These are phyloP conservation scores for Numenius arquata DNA, from an alignment of 2,113 vertebrate genomes.

Conservation along the genomic window DNA sequence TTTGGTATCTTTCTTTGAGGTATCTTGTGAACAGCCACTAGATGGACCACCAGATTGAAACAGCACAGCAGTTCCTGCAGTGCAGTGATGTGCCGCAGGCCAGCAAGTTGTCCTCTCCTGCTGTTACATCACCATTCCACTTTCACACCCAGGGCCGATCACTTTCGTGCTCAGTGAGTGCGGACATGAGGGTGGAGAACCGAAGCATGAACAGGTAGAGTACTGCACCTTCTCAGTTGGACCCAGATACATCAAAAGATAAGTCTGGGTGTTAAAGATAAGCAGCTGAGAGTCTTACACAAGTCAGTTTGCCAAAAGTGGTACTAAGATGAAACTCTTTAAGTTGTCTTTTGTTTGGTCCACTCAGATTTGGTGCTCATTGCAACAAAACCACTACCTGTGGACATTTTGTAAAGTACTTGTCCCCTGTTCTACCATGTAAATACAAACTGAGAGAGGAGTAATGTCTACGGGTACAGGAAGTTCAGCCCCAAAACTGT, in stretches of 20 bases:
- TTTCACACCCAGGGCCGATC: neutral
- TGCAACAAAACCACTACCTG: neutral
- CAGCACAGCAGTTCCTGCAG: neutral
- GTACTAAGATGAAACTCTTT: neutral
- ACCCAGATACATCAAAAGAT: neutral
- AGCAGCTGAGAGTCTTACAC: neutral
- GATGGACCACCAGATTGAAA: neutral
- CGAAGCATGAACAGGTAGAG: fast-evolving
- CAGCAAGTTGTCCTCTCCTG: neutral
- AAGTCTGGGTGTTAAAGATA: neutral
- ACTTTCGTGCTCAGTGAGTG: neutral
- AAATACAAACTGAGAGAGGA: neutral
- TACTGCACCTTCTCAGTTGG: neutral
- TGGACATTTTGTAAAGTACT: neutral
- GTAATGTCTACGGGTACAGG: neutral
- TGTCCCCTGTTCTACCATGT: neutral
- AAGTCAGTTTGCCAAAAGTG: neutral
- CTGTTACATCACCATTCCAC: neutral
- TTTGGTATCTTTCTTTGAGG: neutral
- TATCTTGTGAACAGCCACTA: neutral
- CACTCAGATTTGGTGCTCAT: neutral
- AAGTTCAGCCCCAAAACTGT: neutral
- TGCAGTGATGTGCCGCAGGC: neutral
- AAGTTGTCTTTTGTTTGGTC: neutral
- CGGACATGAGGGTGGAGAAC: neutral